Base-by-base conservation (phyloP, 2,888 invertebrate genomes). In the Hirtodrosophila confusa region DNA sequence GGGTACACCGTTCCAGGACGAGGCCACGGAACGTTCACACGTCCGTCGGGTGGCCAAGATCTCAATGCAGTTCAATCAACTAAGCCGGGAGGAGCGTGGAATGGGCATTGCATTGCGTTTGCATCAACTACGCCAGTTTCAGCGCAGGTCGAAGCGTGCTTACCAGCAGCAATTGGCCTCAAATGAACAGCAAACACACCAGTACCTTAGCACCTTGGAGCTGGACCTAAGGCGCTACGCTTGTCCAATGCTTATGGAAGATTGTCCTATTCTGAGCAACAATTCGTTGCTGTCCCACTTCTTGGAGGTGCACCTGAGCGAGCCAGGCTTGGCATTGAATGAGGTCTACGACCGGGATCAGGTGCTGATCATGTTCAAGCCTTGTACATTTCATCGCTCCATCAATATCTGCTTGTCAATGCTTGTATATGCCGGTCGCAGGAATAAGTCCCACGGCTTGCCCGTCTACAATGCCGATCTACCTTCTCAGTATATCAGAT, bases 371-470 rank as follows among this genome's bases (percentile, higher is more conserved):
- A 10, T 61, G 7, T 51, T 80, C 2, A 50, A 56, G 43, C 75
- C 80, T 1, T 35, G 10, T 1, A 11, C 56, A 7, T 71, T 71
- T 12, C 4, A 8, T 0, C 7, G 58, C 4, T 69, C 61, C 0
- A 8, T n/a, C 1, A 78, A 74, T 23, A 10, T 51, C 0, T 85
- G 86, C 53, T 29, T 82, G 1, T 49, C 79, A 10, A 47, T 65
- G 9, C 35, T 85, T 3, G 47, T 12, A 0, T 69, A 70, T 5
- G 61, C 31, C 0, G 27, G 27, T 0, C 7, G 35, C 5, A 35
- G 36, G 31, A 9, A 24, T 0, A 4, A 6, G 0, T 23, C 23
- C 0, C 41, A 43, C 0, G 51, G 31, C 2, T 24, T 67, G 60
- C 44, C 60, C n/a, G 29, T 37, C 1, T 5, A 12, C 10, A 80